Base-by-base conservation (phyloP, 2,888 invertebrate genomes). In the Nephrotoma flavescens region DNA sequence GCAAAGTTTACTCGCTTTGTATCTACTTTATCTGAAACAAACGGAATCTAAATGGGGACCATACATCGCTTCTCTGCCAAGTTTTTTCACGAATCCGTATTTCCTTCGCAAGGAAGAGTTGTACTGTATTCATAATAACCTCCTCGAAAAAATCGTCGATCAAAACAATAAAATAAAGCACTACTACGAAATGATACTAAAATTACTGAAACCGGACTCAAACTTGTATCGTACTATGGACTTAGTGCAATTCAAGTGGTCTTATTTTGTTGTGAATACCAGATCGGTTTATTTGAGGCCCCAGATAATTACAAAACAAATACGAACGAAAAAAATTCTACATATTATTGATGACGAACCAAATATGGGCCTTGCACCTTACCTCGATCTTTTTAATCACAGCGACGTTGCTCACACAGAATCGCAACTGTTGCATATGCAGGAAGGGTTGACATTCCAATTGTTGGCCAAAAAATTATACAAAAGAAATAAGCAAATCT, bases 351-450 rank as follows among this genome's bases (percentile, higher is more conserved):
- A 91, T 88, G 95, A 95, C 90, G 93, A 93, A 88, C 93, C 94
- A 42, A 93, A 93, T 88, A 93, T 95, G 91, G 97, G 97, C 5
- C 91, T 98, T 86, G 97, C 96, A 88, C 98, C 98, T 0, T 97
- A 95, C 90, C 92, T 98, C 87, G 98, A 98, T 91, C 94, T 98
- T 92, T 95, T 98, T 88, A 98, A 98, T 92, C 98, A 98, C 90
- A 95, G 95, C 87, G 93, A 93, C 87, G 89, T 91, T 87, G 94
- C 94, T 4, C 91, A 92, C 88, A 95, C 93, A 0, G 89, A 90
- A 84, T 57, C 44, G 57, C 52, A 57, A 57, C 11, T 52, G 57
- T 41, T 86, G 12, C 9, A 86, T 12, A 31, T 6, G 45, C 4
- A 41, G 88, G 7, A 5, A 83, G 47, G 42, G 11, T 11, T 47